These are phyloP conservation scores for Hyppa rectilinea DNA, from an alignment of 2,888 invertebrate genomes.

Conservation along the genomic window DNA sequence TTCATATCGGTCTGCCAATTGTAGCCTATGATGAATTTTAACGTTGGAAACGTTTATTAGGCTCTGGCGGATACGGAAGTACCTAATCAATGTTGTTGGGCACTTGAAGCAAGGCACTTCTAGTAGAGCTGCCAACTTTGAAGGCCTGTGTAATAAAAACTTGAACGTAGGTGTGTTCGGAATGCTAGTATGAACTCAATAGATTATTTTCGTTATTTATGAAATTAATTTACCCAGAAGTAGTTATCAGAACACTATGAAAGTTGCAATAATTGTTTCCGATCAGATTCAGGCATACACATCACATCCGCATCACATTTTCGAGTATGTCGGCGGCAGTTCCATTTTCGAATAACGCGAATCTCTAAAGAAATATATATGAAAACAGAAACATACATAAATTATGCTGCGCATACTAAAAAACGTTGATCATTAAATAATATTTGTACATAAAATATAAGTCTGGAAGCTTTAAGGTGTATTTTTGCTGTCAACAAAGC, in stretches of 20 bases:
- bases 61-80: conserved; percentile 27
- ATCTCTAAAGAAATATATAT: background rate
- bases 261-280: background rate
- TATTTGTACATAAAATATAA: background rate
- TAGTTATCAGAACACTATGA: background rate
- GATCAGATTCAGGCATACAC: background rate
- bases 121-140: conserved; percentile 36
- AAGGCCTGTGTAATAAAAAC: conserved; percentile 17
- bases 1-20: conserved; percentile 57
- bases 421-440: conserved; percentile 1
- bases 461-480: conserved; percentile 8
- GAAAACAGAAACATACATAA: no score
- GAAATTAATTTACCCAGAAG: background rate
- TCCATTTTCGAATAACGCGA: background rate
- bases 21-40: conserved; percentile 55
- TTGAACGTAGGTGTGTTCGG: conserved; percentile 1
- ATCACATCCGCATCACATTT: background rate
- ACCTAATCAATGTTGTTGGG: conserved; percentile 22
- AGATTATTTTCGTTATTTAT: background rate
- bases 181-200: conserved; percentile 1
- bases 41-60: conserved; percentile 37
- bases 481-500: conserved; percentile 35
- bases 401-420: background rate
- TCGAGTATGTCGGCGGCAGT: background rate
- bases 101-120: conserved; percentile 25